Evolutionary conservation across 2,797 vertebrate species (phyloP), one percentile per base, ranked within the genome.

Genomic region (Cyclopterus lumpus): DNA sequence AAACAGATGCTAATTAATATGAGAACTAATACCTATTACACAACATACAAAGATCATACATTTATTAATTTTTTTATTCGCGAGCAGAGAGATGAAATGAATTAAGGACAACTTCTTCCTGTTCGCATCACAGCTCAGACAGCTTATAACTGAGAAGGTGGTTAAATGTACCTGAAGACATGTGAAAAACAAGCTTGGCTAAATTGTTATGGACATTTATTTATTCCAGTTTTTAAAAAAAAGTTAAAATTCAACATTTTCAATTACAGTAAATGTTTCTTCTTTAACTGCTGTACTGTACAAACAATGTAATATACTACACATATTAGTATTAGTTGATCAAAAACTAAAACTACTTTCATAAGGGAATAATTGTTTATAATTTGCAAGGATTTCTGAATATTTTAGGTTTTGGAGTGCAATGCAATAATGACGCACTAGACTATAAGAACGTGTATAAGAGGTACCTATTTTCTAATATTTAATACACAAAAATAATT

Each of bases 1-100:
- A 96, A 90, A 96, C 96, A 97, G 96, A 97, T 97, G 97, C 97
- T 98, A 99, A 99, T 99, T 99, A 98, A 99, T 97, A 97, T 97
- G 96, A 97, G 97, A 97, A 98, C 96, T 97, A 98, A 98, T 96
- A 97, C 95, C 96, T 96, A 95, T 96, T 96, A 97, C 95, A 96
- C 94, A 96, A 96, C 95, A 96, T 94, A 95, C 94, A 95, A 94
- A 91, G 93, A 94, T 89, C 88, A n/a, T n/a, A n/a, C 65, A 89
- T 89, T 94, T 81, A 89, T 93, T 90, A 91, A 88, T 90, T 89
- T 42, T 89, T 42, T 86, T 85, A 87, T 93, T 93, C 87, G 87
- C 92, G 94, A 94, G 88, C 68, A 82, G 73, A 82, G 81, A 73
- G 81, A 81, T 86, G 60, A 74, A 80, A 91, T 84, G 79, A 87